A percentile compares a stretch with the other conserved stretches of the same genome.
Conservation (phyloP, 1,140 invertebrate species). For the Tribolium castaneum region DNA sequence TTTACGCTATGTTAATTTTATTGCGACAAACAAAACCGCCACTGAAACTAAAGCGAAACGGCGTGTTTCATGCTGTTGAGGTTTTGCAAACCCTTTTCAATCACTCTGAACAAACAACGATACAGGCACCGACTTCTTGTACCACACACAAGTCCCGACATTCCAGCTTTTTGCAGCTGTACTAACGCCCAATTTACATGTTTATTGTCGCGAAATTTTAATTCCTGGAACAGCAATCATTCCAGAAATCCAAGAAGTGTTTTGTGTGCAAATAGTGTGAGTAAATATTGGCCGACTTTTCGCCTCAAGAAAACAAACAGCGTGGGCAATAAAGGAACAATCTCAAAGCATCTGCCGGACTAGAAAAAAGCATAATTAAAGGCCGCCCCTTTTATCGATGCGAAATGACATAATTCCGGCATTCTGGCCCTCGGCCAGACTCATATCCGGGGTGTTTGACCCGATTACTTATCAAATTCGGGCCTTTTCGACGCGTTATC, state of each 20-base stretch:
- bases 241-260: no score
- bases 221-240: no score
- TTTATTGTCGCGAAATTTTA: not conserved
- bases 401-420: constrained; percentile 36
- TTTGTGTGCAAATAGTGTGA: not conserved
- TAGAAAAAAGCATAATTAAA: not conserved
- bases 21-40: not conserved
- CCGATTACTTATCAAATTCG: constrained; percentile 37
- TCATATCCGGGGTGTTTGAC: constrained; percentile 37
- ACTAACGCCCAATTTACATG: not conserved
- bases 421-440: constrained; percentile 20
- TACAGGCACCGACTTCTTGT: not conserved
- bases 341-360: no score
- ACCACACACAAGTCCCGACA: not conserved
- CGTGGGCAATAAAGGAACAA: not conserved
- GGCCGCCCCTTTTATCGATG: not conserved
- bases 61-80: not conserved
- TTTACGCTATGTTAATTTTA: not conserved
- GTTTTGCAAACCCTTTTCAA: constrained; percentile 18
- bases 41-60: not conserved
- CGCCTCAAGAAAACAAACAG: not conserved
- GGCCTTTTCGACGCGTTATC: not conserved
- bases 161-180: not conserved
- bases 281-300: not conserved
- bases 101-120: constrained; percentile 3